Base-by-base conservation (phyloP, 2,888 invertebrate genomes). In the Rhagonycha fulva region DNA sequence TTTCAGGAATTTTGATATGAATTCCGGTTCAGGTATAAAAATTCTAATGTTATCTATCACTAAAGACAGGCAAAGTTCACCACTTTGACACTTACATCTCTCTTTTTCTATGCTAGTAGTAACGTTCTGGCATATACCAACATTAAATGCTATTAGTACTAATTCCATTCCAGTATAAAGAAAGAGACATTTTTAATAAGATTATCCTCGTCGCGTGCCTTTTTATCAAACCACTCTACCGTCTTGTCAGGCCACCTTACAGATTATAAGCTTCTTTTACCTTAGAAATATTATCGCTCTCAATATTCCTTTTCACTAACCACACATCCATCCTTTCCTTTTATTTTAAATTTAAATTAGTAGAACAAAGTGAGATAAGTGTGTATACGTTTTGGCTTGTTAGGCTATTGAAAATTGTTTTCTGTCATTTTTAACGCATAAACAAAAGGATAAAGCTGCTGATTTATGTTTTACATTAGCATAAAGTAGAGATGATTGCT, bases 381-480 rank as follows among this genome's bases (percentile, higher is more conserved):
- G 19, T 61, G 62, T n/a, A 7, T 14, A 26, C 28, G 26, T 12
- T 62, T 12, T 4, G 19, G 69, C 14, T 28, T 60, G 24, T 70
- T 63, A 19, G 63, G 47, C 70, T 19, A 70, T 60, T 14, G 67
- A 75, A 75, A 71, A 68, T 71, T 74, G 73, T 68, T 70, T 72
- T 72, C 74, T 74, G 78, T 74, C 78, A 76, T 78, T 78, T 78
- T 79, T 78, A 75, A 75, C 79, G 78, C 79, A 76, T 77, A 78
- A 81, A 81, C 80, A 80, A 80, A 81, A 72, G 81, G 81, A 80
- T 81, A 81, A 81, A 81, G 73, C 75, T 75, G 74, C 78, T 81
- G 81, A 81, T 81, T 81, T 81, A 81, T 79, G 76, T 66, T 47
- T 68, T 79, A 74, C 81, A 81, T 81, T 81, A 81, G 76, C 80